Evolutionary conservation across 2,797 vertebrate species (phyloP).

Genomic region (Diplodus puntazzo): DNA sequence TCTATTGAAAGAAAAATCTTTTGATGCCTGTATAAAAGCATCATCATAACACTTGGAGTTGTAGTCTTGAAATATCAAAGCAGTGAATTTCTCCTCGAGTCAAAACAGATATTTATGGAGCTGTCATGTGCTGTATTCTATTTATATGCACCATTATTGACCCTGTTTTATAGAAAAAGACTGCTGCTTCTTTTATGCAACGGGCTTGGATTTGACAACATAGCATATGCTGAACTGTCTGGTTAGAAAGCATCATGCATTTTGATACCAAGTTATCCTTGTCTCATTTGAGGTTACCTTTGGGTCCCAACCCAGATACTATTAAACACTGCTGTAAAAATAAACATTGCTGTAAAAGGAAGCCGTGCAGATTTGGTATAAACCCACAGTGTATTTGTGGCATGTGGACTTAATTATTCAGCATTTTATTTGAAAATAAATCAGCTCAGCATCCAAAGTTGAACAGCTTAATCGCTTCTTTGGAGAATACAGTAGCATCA

Average conservation of each 20-base stretch:
- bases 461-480: constrained; percentile 54
- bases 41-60: not conserved
- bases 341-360: constrained; percentile 49
- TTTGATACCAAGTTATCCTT: constrained; percentile 36
- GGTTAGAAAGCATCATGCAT: constrained; percentile 37
- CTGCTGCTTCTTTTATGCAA: constrained; percentile 21
- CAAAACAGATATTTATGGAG: constrained; percentile 13
- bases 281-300: constrained; percentile 50
- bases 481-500: constrained; percentile 46
- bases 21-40: not conserved
- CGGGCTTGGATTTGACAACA: constrained; percentile 34
- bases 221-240: constrained; percentile 36
- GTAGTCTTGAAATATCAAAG: constrained; percentile 13
- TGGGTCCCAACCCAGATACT: constrained; percentile 57
- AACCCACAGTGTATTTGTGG: constrained; percentile 31
- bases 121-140: constrained; percentile 22
- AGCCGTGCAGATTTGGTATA: constrained; percentile 34
- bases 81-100: constrained; percentile 16
- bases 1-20: constrained; percentile 5
- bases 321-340: constrained; percentile 58
- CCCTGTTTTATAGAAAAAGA: constrained; percentile 24
- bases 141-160: constrained; percentile 33
- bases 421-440: constrained; percentile 59
- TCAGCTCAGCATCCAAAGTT: constrained; percentile 44
- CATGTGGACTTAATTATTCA: constrained; percentile 59